Evolutionary conservation across 2,888 invertebrate species (phyloP).

Genomic region (Ectropis crepuscularia): DNA sequence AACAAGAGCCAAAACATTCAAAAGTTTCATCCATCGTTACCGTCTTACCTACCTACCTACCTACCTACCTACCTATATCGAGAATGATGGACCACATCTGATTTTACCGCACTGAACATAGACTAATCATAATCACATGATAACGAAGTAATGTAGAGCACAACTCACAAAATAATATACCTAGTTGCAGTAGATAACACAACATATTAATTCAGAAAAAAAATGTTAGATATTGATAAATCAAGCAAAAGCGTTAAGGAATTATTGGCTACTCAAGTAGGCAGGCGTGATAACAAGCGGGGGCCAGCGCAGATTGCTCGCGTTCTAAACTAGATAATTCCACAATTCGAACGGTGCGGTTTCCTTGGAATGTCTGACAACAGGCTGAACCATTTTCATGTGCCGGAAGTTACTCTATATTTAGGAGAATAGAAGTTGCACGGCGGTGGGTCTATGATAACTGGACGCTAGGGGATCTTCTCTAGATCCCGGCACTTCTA

Average conservation of each 20-base stretch:
- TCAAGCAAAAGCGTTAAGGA: neutral
- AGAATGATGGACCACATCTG: no score
- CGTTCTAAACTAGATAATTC: neutral
- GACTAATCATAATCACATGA: neutral
- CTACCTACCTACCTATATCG: no score
- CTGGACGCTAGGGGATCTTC: neutral
- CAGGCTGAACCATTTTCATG: slow-evolving; percentile 6
- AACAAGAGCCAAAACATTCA: no score
- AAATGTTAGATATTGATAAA: neutral
- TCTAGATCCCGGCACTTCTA: slow-evolving; percentile 36
- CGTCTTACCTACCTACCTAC: no score
- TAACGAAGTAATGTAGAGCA: neutral
- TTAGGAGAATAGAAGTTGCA: slow-evolving; percentile 7
- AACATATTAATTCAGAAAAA: neutral
- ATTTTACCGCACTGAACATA: no score
- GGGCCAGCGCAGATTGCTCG: neutral
- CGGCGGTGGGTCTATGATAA: neutral
- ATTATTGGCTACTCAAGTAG: neutral
- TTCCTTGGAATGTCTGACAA: slow-evolving; percentile 12
- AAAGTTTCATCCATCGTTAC: no score
- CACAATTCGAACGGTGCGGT: neutral
- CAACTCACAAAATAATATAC: neutral
- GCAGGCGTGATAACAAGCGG: neutral
- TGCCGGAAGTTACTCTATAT: slow-evolving; percentile 11
- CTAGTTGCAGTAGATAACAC: no score